phyloP scores from a whole-genome alignment of 2,888 invertebrate genomes.

The Ochropleura plecta region DNA sequence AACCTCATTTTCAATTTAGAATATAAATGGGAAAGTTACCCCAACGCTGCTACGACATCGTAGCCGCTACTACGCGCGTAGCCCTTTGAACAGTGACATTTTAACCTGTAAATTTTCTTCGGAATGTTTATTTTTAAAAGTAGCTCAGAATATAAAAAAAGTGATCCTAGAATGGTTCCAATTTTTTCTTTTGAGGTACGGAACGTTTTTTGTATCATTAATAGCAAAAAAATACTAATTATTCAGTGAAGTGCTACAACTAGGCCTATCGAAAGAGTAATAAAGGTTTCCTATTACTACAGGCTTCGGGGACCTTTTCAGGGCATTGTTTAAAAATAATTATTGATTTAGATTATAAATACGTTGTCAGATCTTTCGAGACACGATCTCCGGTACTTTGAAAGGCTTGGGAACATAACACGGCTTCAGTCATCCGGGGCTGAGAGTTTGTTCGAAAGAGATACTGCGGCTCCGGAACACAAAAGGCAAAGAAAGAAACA shows the following conservation, averaged over 20 bases:
- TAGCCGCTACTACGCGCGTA: constrained; percentile 32
- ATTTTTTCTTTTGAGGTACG: too few species aligned
- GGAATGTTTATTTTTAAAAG: background rate
- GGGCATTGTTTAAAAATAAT: background rate
- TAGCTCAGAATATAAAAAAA: background rate
- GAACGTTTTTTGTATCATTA: background rate
- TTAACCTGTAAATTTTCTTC: background rate
- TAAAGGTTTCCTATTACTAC: background rate
- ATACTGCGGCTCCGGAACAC: too few species aligned
- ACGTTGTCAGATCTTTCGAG: constrained; percentile 20
- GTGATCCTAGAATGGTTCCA: too few species aligned
- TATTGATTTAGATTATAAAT: constrained; percentile 39
- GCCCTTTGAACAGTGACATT: background rate
- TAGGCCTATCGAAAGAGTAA: background rate
- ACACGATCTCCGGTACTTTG: background rate
- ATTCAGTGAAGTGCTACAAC: background rate
- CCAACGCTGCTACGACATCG: constrained; percentile 36
- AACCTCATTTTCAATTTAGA: background rate
- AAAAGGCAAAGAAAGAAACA: too few species aligned
- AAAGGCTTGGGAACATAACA: background rate
- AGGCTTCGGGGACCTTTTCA: background rate
- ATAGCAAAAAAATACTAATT: background rate
- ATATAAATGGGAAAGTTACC: constrained; percentile 9
- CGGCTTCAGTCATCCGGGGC: too few species aligned
- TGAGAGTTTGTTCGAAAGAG: too few species aligned